Conservation (phyloP, 2,888 invertebrate species). For the Thereva unica region DNA sequence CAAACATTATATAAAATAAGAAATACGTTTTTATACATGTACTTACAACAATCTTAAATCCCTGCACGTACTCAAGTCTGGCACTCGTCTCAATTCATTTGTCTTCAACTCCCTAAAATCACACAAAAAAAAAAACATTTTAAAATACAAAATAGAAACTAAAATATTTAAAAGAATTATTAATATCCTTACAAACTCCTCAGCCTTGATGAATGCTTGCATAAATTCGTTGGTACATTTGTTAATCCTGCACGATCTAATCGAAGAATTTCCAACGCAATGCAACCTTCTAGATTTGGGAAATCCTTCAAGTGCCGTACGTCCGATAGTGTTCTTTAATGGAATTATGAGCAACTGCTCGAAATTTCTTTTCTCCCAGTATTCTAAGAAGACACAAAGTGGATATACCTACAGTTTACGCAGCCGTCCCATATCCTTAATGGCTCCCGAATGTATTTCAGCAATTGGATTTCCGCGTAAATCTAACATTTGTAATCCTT, state of each 20-base stretch:
- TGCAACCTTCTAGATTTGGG: conserved; percentile 81
- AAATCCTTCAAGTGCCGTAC: conserved; percentile 77
- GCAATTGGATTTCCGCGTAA: conserved; percentile 82
- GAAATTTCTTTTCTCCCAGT: conserved; percentile 47
- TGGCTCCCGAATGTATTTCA: conserved; percentile 70
- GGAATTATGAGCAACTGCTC: conserved; percentile 47
- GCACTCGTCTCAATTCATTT: conserved; percentile 75
- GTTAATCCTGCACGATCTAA: conserved; percentile 80
- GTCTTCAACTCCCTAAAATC: conserved; percentile 77
- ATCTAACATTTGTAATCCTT: conserved; percentile 75
- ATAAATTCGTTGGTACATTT: conserved; percentile 74
- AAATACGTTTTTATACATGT: conserved; percentile 10
- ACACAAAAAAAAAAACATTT: conserved; percentile 4
- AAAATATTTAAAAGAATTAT: conserved; percentile 9
- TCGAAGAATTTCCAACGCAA: conserved; percentile 76
- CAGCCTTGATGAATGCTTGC: conserved; percentile 75
- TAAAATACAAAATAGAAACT: not conserved
- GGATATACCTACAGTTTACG: conserved; percentile 74
- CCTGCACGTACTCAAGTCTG: conserved; percentile 75
- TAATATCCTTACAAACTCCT: conserved; percentile 77
- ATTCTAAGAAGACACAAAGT: conserved; percentile 40
- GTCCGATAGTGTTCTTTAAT: conserved; percentile 79
- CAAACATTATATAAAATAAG: too few species aligned
- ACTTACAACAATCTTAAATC: conserved; percentile 82
- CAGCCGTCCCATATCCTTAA: conserved; percentile 75